Base-by-base conservation (phyloP, 2,113 vertebrate species). In the Maccullochella peelii region DNA sequence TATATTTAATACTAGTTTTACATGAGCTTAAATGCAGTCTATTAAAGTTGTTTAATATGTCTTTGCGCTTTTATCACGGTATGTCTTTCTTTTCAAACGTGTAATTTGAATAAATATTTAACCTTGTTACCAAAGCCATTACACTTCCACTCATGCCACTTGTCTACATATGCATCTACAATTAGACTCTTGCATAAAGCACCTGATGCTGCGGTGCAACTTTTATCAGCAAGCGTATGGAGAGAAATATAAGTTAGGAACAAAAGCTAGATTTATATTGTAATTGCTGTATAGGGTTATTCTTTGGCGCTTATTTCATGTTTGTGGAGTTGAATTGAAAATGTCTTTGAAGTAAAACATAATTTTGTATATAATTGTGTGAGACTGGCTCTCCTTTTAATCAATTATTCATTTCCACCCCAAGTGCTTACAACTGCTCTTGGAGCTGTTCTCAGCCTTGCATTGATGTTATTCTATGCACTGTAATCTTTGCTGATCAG, bases 331-430 rank as follows among this genome's bases (percentile, higher is more conserved):
- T 71, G 54, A 86, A 38, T 25, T 80, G 65, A 14, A 20, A 20
- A 21, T 50, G 40, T 83, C 86, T 89, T 89, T 93, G 47, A 71
- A 93, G 92, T 88, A 87, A 93, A 93, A 38, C 57, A 80, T 78
- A 74, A 83, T 91, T 92, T 91, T 92, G 1, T 89, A 90, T 8
- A 18, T 38, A 58, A 15, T 47, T 67, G 33, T 42, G 38, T 76
- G 18, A 47, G 33, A 15, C 8, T 3, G 21, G 59, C 55, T 52
- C 20, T 79, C 1, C 36, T 58, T 66, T 40, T 44, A 18, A 62
- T 18, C 36, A 21, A 4, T 11, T 33, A 18, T 3, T 81, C 1
- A 33, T 67, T 16, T 61, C 15, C 15, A 20, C 10, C 8, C 25
- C 8, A 27, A 55, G 57, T 25, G n/a, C 21, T n/a, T n/a, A 1